Conservation (phyloP, 2,888 invertebrate genomes). For the Tribolium freemani region DNA sequence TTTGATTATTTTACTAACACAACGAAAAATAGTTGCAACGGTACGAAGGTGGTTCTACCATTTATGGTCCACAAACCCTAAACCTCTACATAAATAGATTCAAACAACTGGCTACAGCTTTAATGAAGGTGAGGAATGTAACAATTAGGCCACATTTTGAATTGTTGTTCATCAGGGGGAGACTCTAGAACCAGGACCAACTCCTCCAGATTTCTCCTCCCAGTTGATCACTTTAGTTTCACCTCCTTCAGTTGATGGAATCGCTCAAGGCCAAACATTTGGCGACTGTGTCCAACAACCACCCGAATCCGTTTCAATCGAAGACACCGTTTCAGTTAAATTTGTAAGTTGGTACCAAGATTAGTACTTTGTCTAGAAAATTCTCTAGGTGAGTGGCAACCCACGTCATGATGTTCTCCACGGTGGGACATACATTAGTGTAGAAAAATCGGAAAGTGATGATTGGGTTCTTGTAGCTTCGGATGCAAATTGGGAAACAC, state of each 20-base stretch:
- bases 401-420: slow-evolving; percentile 84
- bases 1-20: neutral
- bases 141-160: neutral
- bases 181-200: slow-evolving; percentile 50
- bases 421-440: slow-evolving; percentile 79
- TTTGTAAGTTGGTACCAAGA: slow-evolving; percentile 80
- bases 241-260: slow-evolving; percentile 85
- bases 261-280: slow-evolving; percentile 80
- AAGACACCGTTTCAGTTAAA: slow-evolving; percentile 78
- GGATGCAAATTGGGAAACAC: slow-evolving; percentile 91
- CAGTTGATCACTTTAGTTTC: slow-evolving; percentile 79
- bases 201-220: slow-evolving; percentile 80
- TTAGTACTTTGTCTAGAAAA: neutral
- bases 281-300: slow-evolving; percentile 84
- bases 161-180: slow-evolving; percentile 44
- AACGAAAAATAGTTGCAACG: slow-evolving; percentile 79
- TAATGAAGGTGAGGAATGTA: slow-evolving; percentile 72
- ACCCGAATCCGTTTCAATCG: slow-evolving; percentile 73
- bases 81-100: slow-evolving; percentile 87
- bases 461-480: slow-evolving; percentile 82
- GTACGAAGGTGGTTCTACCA: slow-evolving; percentile 95
- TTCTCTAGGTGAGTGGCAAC: slow-evolving; percentile 74
- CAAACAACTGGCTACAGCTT: slow-evolving; percentile 75
- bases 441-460: slow-evolving; percentile 76
- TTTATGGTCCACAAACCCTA: slow-evolving; percentile 91